A percentile compares a stretch with the other conserved stretches of the same genome.
phyloP scores from a whole-genome alignment of 2,888 invertebrate genomes.

The Acronicta psi region DNA sequence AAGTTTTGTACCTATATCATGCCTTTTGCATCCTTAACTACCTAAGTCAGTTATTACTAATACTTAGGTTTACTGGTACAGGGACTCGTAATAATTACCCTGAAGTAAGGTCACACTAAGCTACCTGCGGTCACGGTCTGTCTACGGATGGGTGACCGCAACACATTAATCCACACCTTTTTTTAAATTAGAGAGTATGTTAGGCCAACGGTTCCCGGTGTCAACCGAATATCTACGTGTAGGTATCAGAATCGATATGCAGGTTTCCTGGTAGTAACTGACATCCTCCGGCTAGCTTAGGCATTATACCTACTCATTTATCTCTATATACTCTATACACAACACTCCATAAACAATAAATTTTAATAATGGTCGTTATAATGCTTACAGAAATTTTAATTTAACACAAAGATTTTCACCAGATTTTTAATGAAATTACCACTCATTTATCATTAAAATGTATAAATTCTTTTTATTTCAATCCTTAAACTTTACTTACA shows the following conservation, averaged over 20 bases:
- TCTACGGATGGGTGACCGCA: too few species aligned
- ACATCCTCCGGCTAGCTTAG: too few species aligned
- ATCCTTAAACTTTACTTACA: constrained; percentile 45
- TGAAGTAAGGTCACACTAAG: too few species aligned
- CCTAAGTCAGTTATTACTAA: constrained; percentile 40
- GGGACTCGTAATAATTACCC: background rate
- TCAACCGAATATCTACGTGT: too few species aligned
- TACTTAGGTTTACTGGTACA: constrained; percentile 20
- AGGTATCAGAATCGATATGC: too few species aligned
- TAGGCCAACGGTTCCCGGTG: too few species aligned
- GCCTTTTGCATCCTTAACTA: constrained; percentile 51
- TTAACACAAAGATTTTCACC: constrained; percentile 17
- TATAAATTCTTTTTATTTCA: constrained; percentile 47
- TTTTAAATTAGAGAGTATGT: too few species aligned
- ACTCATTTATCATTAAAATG: constrained; percentile 41
- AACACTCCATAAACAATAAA: constrained; percentile 3
- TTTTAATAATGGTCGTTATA: constrained; percentile 1
- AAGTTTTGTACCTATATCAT: constrained; percentile 57
- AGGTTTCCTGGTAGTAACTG: too few species aligned
- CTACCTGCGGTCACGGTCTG: too few species aligned
- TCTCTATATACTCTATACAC: constrained; percentile 9
- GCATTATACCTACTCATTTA: too few species aligned
- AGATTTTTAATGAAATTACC: constrained; percentile 32
- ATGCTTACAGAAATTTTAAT: constrained; percentile 22
- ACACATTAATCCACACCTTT: too few species aligned